A percentile compares a stretch with the other conserved stretches of the same genome.
phyloP scores from a whole-genome alignment of 2,888 invertebrate genomes.

The Metacarcinus magister region DNA sequence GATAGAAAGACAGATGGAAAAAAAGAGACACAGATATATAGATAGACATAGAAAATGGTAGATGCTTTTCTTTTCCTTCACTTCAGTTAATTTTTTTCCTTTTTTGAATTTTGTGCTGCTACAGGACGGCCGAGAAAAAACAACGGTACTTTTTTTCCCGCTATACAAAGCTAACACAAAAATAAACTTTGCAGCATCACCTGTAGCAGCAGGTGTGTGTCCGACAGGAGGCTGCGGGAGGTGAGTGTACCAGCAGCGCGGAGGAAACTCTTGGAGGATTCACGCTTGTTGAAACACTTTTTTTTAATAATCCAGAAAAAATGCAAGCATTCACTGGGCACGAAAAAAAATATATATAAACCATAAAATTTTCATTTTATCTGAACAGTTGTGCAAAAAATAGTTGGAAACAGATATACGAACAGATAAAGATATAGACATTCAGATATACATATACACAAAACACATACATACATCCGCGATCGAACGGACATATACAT shows the following conservation, averaged over 20 bases:
- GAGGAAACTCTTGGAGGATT: background rate
- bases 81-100: background rate
- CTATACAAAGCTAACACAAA: background rate
- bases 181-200: background rate
- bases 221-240: background rate
- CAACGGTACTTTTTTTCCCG: slow-evolving; percentile 9
- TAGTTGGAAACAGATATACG: background rate
- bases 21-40: background rate
- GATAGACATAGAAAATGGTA: background rate
- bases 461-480: background rate
- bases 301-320: slow-evolving; percentile 32
- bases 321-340: background rate
- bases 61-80: background rate
- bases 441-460: too few relatives aligned
- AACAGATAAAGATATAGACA: background rate
- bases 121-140: background rate
- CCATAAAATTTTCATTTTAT: background rate
- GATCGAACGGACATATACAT: too few relatives aligned
- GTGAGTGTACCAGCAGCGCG: background rate
- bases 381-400: background rate
- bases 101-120: background rate
- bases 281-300: background rate
- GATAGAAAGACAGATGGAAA: too few relatives aligned
- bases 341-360: background rate
- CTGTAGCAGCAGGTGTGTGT: background rate